These are phyloP conservation scores for Rhizoglyphus robini DNA, from an alignment of 1,140 invertebrate genomes.

Conservation along the genomic window DNA sequence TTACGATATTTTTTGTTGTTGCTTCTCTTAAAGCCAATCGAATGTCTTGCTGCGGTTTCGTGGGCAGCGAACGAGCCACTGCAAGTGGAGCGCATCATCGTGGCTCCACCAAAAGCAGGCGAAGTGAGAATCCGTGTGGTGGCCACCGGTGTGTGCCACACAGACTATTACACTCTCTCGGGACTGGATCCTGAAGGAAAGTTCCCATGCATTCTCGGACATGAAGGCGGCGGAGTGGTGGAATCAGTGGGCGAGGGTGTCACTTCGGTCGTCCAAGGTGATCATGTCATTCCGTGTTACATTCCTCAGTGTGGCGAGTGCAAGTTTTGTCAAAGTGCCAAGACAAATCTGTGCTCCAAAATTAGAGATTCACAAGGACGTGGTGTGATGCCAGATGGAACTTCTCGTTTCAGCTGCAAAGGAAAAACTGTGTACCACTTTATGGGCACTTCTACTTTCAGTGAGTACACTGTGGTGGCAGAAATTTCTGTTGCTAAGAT, in stretches of 20 bases:
- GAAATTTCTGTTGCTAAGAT: conserved; percentile 75
- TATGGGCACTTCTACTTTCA: too few relatives aligned
- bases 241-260: conserved; percentile 94
- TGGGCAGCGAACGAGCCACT: conserved; percentile 78
- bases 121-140: conserved; percentile 54
- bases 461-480: too few relatives aligned
- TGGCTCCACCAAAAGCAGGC: too few relatives aligned
- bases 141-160: conserved; percentile 85
- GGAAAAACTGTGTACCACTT: conserved; percentile 82
- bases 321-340: too few relatives aligned
- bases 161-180: conserved; percentile 82
- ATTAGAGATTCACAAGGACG: conserved; percentile 40
- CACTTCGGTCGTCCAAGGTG: conserved; percentile 66
- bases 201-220: conserved; percentile 83
- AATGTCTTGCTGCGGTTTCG: too few relatives aligned
- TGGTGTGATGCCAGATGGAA: conserved; percentile 79
- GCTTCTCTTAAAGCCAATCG: too few relatives aligned
- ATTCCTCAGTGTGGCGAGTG: too few relatives aligned
- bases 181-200: conserved; percentile 85
- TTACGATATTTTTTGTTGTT: too few relatives aligned
- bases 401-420: conserved; percentile 83
- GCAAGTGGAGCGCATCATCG: conserved; percentile 75
- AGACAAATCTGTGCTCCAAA: too few relatives aligned
- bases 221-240: conserved; percentile 91
- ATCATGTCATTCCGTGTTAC: conserved; percentile 89